Percentiles rank a stretch among this genome's conserved stretches.
phyloP scores from a whole-genome alignment of 1,140 invertebrate species.

The Drosophila nasuta region DNA sequence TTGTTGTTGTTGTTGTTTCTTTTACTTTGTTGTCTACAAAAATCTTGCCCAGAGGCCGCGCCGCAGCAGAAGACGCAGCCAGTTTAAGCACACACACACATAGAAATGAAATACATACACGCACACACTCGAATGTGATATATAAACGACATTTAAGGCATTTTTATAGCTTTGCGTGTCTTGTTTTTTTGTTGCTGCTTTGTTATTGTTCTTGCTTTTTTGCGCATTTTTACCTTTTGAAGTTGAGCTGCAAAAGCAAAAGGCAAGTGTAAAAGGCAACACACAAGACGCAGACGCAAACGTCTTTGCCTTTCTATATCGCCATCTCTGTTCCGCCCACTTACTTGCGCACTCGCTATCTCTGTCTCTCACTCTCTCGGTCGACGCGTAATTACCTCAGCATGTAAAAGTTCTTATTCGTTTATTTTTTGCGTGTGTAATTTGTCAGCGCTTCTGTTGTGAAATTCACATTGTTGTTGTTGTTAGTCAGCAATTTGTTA shows the following conservation, averaged over 20 bases:
- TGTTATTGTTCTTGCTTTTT: slow-evolving; percentile 53
- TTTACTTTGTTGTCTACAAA: slow-evolving; percentile 72
- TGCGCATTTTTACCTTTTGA: slow-evolving; percentile 54
- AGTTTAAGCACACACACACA: slow-evolving; percentile 44
- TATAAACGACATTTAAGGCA: slow-evolving; percentile 75
- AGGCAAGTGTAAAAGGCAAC: slow-evolving; percentile 41
- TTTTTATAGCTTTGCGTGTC: slow-evolving; percentile 76
- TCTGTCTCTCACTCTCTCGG: slow-evolving; percentile 3
- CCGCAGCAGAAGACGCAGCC: slow-evolving; percentile 60
- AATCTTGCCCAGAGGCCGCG: slow-evolving; percentile 55
- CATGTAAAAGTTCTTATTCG: slow-evolving; percentile 48
- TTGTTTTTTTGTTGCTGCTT: slow-evolving; percentile 35
- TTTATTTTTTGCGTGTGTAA: slow-evolving; percentile 34
- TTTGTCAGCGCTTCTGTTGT: slow-evolving; percentile 54
- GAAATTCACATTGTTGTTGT: slow-evolving; percentile 35
- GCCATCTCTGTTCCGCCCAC: background rate
- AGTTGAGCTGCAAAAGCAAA: slow-evolving; percentile 38
- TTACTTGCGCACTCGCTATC: background rate
- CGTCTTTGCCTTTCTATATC: slow-evolving; percentile 46
- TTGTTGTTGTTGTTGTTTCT: slow-evolving; percentile 19
- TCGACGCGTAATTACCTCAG: slow-evolving; percentile 35
- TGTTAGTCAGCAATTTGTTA: slow-evolving; percentile 56
- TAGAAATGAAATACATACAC: slow-evolving; percentile 4
- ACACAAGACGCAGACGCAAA: slow-evolving; percentile 52
- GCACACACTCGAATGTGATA: slow-evolving; percentile 36